These are phyloP conservation scores for Phytoseiulus persimilis DNA, from an alignment of 2,888 invertebrate species.

Conservation along the genomic window DNA sequence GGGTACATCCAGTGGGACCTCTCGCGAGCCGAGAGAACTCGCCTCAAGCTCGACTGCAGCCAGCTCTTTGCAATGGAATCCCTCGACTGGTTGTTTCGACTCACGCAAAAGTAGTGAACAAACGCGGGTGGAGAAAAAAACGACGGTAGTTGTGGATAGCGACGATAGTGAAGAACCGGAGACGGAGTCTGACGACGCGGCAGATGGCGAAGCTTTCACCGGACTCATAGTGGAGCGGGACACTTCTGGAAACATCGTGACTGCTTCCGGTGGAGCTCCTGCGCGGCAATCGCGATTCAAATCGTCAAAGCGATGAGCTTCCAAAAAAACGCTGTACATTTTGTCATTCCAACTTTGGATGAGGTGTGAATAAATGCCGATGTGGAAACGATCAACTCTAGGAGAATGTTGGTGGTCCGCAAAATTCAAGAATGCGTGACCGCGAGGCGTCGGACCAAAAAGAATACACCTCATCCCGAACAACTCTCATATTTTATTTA, in stretches of 20 bases:
- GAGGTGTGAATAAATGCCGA: background rate
- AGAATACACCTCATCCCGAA: background rate
- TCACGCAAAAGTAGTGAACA: too few species aligned
- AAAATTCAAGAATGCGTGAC: too few species aligned
- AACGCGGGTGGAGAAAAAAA: background rate
- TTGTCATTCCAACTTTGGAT: background rate
- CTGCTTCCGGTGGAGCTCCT: background rate
- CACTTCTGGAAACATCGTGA: background rate
- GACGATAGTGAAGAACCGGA: conserved; percentile 17
- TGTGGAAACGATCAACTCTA: too few species aligned
- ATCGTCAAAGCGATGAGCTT: background rate
- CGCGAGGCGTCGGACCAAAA: background rate
- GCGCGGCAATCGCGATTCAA: background rate
- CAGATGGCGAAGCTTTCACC: background rate
- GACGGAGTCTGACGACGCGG: background rate
- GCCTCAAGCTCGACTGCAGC: background rate
- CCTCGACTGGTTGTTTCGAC: background rate
- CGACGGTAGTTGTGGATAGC: background rate
- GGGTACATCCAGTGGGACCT: background rate
- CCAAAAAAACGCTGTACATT: background rate
- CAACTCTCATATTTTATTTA: background rate
- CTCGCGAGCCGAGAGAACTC: too few species aligned
- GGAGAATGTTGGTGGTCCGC: too few species aligned
- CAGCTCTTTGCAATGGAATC: background rate
- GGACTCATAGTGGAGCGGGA: background rate